These are phyloP conservation scores for Auanema freiburgensis DNA, from an alignment of 2,888 invertebrate genomes.

Conservation along the genomic window DNA sequence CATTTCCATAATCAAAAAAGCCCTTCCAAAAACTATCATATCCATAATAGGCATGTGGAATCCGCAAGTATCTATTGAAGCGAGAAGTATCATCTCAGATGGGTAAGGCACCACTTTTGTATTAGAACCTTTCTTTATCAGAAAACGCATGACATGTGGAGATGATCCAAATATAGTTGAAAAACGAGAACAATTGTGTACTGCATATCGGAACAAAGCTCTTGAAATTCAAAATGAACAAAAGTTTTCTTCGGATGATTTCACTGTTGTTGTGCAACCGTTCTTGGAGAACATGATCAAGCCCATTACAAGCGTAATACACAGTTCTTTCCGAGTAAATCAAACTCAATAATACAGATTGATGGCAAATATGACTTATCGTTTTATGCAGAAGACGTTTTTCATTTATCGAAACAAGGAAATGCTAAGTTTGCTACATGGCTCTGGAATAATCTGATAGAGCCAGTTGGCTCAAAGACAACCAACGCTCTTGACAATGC, in stretches of 20 bases:
- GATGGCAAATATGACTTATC: constrained; percentile 29
- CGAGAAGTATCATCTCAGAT: constrained; percentile 22
- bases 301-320: constrained; percentile 27
- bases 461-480: constrained; percentile 43
- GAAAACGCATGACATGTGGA: constrained; percentile 16
- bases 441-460: constrained; percentile 50
- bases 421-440: constrained; percentile 41
- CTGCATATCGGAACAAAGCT: constrained; percentile 12
- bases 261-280: constrained; percentile 36
- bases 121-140: constrained; percentile 2
- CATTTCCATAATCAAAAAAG: constrained; percentile 22
- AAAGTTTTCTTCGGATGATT: constrained; percentile 28
- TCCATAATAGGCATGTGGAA: constrained; percentile 32
- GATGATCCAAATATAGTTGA: constrained; percentile 6
- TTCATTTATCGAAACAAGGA: constrained; percentile 50
- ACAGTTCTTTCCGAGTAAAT: background rate
- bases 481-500: constrained; percentile 34
- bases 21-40: constrained; percentile 34
- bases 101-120: constrained; percentile 19
- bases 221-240: constrained; percentile 35
- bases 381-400: constrained; percentile 48
- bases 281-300: constrained; percentile 26
- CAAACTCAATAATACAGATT: constrained; percentile 4
- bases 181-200: constrained; percentile 11
- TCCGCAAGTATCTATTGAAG: constrained; percentile 35